phyloP scores from a whole-genome alignment of 1,140 invertebrate genomes.

The Lineus longissimus region DNA sequence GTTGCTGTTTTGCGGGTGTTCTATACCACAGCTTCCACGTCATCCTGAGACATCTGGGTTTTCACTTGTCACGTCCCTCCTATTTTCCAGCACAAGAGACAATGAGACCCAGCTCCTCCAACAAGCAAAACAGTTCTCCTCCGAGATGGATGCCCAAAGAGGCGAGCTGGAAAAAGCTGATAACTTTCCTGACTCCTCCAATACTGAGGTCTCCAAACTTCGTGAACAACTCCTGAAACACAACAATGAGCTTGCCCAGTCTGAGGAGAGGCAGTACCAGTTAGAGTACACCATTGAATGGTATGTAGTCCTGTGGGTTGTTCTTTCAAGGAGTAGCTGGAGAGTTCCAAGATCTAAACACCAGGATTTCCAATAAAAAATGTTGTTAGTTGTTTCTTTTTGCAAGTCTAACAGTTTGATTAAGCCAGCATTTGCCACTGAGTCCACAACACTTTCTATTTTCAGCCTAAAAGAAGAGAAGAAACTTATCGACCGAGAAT shows the following conservation, averaged over 20 bases:
- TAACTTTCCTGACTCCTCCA: conserved; percentile 49
- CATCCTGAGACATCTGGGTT: no score
- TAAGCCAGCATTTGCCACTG: no score
- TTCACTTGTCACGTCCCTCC: no score
- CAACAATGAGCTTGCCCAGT: conserved; percentile 47
- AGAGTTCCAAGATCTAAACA: not conserved
- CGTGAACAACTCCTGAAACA: conserved; percentile 47
- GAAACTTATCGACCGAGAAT: conserved; percentile 48
- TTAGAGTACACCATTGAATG: conserved; percentile 51
- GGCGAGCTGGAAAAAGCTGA: conserved; percentile 48
- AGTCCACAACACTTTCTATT: conserved; percentile 11
- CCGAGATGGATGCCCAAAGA: conserved; percentile 40
- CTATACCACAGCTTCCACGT: no score
- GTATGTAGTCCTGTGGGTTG: conserved; percentile 22
- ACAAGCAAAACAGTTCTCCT: conserved; percentile 40
- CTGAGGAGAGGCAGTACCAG: conserved; percentile 49
- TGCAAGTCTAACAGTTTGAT: not conserved
- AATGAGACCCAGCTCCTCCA: conserved; percentile 41
- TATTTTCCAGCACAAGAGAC: conserved; percentile 38
- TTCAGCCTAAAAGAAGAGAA: conserved; percentile 50
- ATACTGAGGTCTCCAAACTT: conserved; percentile 47
- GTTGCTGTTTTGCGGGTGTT: no score
- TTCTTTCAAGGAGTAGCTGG: not conserved
- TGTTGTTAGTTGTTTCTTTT: not conserved
- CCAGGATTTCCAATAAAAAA: not conserved